Conservation (phyloP, 2,888 invertebrate species). For the Campoplex capitator region DNA sequence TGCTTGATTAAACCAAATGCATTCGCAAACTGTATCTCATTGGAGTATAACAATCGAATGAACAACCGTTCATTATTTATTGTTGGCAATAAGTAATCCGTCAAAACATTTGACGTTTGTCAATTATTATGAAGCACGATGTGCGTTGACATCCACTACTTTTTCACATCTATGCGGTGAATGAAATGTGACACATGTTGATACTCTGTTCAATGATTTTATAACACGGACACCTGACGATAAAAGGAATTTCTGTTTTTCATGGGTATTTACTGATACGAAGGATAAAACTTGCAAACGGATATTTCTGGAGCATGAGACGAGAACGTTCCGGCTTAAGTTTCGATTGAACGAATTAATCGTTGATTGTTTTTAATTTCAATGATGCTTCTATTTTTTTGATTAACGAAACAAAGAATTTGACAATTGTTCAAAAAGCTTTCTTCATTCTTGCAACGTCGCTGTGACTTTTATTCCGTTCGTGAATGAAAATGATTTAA, state of each 20-base stretch:
- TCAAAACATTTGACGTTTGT: conserved; percentile 36
- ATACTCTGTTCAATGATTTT: neutral
- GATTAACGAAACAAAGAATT: neutral
- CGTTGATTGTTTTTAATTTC: neutral
- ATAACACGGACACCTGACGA: neutral
- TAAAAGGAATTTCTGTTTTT: neutral
- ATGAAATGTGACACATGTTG: neutral
- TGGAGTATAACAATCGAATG: conserved; percentile 48
- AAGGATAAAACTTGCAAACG: neutral
- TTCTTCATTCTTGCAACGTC: neutral
- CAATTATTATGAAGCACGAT: neutral
- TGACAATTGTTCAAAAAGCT: neutral
- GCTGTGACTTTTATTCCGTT: neutral
- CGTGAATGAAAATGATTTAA: neutral
- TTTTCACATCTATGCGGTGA: neutral
- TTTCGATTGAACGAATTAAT: neutral
- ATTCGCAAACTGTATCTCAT: conserved; percentile 30
- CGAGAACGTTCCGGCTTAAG: neutral
- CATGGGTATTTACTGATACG: neutral
- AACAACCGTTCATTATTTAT: conserved; percentile 39
- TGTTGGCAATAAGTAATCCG: conserved; percentile 6
- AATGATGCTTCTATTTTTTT: neutral
- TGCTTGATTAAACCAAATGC: conserved; percentile 61
- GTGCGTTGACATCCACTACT: neutral
- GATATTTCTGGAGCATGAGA: neutral